Evolutionary conservation across 2,888 invertebrate genomes (phyloP), one percentile per base, ranked within the genome.

Genomic region (Oxytorus armatus): DNA sequence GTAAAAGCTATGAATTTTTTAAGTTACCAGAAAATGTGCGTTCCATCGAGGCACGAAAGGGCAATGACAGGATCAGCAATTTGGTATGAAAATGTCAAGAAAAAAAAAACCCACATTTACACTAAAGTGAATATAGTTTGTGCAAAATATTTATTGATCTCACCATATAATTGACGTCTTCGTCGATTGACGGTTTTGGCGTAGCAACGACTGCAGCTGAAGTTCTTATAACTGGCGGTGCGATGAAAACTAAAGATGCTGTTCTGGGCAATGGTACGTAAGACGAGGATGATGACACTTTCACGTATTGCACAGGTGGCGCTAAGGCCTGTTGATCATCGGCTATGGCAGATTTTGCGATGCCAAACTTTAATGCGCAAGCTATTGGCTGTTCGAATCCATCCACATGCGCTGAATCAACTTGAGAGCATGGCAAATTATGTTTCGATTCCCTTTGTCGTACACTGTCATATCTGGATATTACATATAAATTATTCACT

Each of bases 171-270:
- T 86, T 83, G 16, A 69, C 57, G 21, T 85, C 83, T 8, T 83
- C 82, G 0, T 86, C 77, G 23, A 78, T 25, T 2, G 75, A 63
- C 14, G 82, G 82, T 23, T 83, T 81, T 14, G 85, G 83, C 2
- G 84, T 87, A 0, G 86, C 85, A 1, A 85, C 81, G 0, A 88
- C 75, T 3, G 86, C 83, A 0, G 85, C 84, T 0, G 87, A 84
- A 3, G 88, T 87, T 77, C 88, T 88, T 11, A 88, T 78, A 8
- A 88, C 83, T 1, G 89, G 86, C 0, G 89, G 87, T 47, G 89
- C 88, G 3, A 89, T 74, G 51, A 86, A 89, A 3, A 89, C 85
- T 76, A 87, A 36, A 0, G 88, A 85, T 4, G 85, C 84, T 0
- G 79, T 82, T 69, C 83, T 86, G 2, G 86, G 86, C 25, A 89